phyloP scores from a whole-genome alignment of 2,113 vertebrate species.

The Pontoporia blainvillei region DNA sequence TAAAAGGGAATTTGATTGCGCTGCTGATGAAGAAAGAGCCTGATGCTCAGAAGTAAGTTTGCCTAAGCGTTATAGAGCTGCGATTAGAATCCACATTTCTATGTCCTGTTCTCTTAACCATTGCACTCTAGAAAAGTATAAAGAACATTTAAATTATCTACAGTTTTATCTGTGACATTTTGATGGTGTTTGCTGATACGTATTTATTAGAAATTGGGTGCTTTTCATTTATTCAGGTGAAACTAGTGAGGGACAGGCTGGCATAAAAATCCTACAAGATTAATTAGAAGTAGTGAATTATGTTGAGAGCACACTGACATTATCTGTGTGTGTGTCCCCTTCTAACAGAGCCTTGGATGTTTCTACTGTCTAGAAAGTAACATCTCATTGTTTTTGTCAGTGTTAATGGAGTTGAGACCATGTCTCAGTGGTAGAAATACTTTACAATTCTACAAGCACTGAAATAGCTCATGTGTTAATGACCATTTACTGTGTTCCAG shows the following conservation, averaged over 20 bases:
- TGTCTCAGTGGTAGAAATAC: neutral
- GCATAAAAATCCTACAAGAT: neutral
- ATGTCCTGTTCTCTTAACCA: neutral
- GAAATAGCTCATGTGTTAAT: neutral
- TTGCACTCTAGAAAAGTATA: neutral
- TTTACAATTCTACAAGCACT: neutral
- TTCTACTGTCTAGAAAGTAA: neutral
- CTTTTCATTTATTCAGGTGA: neutral
- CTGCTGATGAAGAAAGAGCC: neutral
- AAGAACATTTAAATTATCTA: neutral
- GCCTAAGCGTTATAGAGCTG: neutral
- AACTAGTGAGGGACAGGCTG: neutral
- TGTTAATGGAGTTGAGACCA: neutral
- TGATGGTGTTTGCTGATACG: neutral
- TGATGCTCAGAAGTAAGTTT: neutral
- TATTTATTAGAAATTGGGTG: neutral
- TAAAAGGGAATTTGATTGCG: neutral
- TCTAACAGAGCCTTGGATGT: neutral
- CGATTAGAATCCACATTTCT: neutral
- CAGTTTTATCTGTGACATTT: neutral
- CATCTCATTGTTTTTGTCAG: neutral
- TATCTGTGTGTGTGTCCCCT: neutral
- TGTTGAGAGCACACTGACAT: neutral
- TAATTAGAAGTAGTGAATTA: neutral
- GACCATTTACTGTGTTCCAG: neutral